A percentile compares a stretch with the other conserved stretches of the same genome.
phyloP scores from a whole-genome alignment of 2,113 vertebrate species.

The Spermophilus dauricus region DNA sequence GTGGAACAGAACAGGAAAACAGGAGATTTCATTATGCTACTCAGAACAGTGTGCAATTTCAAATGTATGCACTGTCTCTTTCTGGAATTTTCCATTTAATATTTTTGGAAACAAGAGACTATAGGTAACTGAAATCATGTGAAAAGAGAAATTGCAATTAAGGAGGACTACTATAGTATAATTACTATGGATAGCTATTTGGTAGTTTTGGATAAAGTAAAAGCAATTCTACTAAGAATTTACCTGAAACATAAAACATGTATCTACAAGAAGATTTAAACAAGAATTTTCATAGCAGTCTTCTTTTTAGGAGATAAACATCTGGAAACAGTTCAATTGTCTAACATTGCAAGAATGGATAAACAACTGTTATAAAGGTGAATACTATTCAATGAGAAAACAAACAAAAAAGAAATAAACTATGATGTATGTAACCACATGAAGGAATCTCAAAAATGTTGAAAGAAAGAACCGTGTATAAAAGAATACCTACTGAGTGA shows the following conservation, averaged over 20 bases:
- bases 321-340: background rate
- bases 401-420: background rate
- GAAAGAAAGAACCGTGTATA: slow-evolving; percentile 1
- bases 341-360: background rate
- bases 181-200: background rate
- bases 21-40: background rate
- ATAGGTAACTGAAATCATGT: background rate
- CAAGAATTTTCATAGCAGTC: background rate
- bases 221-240: background rate
- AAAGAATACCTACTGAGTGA: background rate
- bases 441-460: slow-evolving; percentile 48
- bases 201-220: slow-evolving; percentile 40
- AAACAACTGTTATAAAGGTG: background rate
- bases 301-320: slow-evolving; percentile 41
- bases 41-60: background rate
- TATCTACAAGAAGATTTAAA: background rate
- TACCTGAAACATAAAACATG: slow-evolving; percentile 10
- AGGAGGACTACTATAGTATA: background rate
- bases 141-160: background rate
- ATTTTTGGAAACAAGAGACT: background rate
- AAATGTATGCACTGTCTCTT: background rate
- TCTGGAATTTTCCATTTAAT: background rate
- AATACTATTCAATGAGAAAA: background rate
- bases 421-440: background rate
- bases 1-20: background rate